Percentiles rank a stretch among this genome's conserved stretches.
phyloP scores from a whole-genome alignment of 2,797 vertebrate species.

The Sphaeramia orbicularis region DNA sequence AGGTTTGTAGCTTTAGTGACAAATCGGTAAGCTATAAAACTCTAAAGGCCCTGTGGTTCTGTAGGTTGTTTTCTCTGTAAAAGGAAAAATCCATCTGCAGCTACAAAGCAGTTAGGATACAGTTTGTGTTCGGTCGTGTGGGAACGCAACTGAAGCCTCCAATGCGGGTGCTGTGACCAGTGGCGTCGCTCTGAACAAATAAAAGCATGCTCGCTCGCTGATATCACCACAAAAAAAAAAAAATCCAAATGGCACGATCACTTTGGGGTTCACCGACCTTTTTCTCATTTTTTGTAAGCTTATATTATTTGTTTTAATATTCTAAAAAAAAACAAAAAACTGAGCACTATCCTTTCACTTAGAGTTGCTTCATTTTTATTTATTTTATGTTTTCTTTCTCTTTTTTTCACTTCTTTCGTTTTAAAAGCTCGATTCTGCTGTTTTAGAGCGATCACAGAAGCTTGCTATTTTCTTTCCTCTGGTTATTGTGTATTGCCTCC shows the following conservation, averaged over 20 bases:
- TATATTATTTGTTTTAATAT: conserved; percentile 72
- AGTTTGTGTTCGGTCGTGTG: conserved; percentile 22
- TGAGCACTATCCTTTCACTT: conserved; percentile 67
- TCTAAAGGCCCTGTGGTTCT: conserved; percentile 38
- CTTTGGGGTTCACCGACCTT: conserved; percentile 49
- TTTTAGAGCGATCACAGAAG: conserved; percentile 61
- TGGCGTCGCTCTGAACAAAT: conserved; percentile 44
- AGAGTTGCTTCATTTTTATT: conserved; percentile 76
- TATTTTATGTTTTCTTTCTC: conserved; percentile 59
- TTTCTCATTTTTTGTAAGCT: conserved; percentile 60
- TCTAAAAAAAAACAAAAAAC: too few relatives aligned
- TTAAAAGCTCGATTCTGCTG: conserved; percentile 54
- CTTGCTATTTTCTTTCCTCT: conserved; percentile 57
- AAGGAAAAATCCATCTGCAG: conserved; percentile 16
- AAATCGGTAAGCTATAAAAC: conserved; percentile 36
- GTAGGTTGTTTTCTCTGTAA: conserved; percentile 35
- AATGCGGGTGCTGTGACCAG: conserved; percentile 66
- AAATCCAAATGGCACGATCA: conserved; percentile 45
- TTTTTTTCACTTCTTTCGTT: conserved; percentile 45
- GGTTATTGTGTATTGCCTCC: conserved; percentile 69
- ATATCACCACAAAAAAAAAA: conserved; percentile 46
- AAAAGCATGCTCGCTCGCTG: conserved; percentile 71
- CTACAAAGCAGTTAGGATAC: conserved; percentile 12
- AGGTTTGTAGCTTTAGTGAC: conserved; percentile 64
- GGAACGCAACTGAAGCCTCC: conserved; percentile 44